Conservation (phyloP, 2,113 vertebrate species). For the Zapornia atra region DNA sequence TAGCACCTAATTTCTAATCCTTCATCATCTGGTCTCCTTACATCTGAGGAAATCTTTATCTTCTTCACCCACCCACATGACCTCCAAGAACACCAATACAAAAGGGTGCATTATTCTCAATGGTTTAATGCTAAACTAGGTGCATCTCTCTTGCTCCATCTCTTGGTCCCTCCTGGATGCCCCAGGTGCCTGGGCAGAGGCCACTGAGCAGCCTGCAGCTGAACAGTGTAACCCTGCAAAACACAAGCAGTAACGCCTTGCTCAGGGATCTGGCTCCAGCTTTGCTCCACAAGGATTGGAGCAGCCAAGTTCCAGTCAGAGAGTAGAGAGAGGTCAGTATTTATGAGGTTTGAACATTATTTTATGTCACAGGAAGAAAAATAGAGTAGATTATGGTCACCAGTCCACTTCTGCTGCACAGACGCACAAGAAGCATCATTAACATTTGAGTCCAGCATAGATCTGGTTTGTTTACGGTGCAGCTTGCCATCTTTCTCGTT, state of each 20-base stretch:
- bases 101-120: neutral
- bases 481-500: neutral
- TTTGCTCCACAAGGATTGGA: neutral
- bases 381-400: neutral
- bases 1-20: neutral
- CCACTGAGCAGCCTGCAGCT: neutral
- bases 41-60: neutral
- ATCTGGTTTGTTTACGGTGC: neutral
- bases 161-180: neutral
- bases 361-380: slow-evolving; percentile 15
- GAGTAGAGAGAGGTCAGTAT: neutral
- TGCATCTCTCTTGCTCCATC: fast-evolving
- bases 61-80: fast-evolving
- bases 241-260: neutral
- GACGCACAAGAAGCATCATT: neutral
- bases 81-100: neutral
- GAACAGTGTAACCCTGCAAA: neutral
- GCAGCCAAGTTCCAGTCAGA: slow-evolving; percentile 8
- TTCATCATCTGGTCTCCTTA: neutral
- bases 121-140: neutral
- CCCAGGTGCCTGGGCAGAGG: neutral
- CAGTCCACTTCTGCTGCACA: neutral
- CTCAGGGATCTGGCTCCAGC: neutral
- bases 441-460: neutral
- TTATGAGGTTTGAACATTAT: neutral